These are phyloP conservation scores for Agrochola lota DNA, from an alignment of 2,888 invertebrate genomes.

Conservation along the genomic window DNA sequence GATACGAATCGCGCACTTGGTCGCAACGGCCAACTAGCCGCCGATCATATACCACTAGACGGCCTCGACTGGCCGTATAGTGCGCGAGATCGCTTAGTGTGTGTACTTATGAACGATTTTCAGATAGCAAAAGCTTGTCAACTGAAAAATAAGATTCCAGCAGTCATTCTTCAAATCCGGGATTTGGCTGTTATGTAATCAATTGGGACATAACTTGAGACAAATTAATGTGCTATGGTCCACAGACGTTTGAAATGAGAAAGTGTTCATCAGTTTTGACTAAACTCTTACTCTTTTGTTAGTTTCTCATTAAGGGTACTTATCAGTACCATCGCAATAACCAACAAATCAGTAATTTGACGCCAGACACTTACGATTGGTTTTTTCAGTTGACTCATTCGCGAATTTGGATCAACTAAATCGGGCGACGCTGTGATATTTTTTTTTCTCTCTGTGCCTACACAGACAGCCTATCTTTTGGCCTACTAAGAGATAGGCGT, in stretches of 20 bases:
- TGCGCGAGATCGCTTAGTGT: background rate
- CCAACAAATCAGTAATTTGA: conserved; percentile 5
- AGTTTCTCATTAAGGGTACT: background rate
- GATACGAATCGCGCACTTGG: too few relatives aligned
- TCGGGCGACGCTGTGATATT: too few relatives aligned
- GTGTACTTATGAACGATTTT: background rate
- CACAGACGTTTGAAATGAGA: background rate
- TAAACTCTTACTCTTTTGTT: background rate
- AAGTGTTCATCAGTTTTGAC: background rate
- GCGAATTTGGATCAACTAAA: background rate
- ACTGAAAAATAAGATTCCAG: background rate
- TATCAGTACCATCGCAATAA: background rate
- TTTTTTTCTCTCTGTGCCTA: too few relatives aligned
- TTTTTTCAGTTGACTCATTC: conserved; percentile 3
- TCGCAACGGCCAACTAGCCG: too few relatives aligned
- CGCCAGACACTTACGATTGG: background rate
- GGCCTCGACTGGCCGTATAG: too few relatives aligned
- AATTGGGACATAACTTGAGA: background rate
- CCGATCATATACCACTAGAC: too few relatives aligned
- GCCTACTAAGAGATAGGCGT: background rate
- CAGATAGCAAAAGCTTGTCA: background rate
- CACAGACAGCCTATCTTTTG: too few relatives aligned
- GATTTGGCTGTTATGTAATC: background rate
- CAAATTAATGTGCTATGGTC: background rate
- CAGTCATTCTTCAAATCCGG: background rate